A percentile compares a stretch with the other conserved stretches of the same genome.
Evolutionary conservation across 1,140 invertebrate genomes (phyloP).

Genomic region (Grapholita molesta): DNA sequence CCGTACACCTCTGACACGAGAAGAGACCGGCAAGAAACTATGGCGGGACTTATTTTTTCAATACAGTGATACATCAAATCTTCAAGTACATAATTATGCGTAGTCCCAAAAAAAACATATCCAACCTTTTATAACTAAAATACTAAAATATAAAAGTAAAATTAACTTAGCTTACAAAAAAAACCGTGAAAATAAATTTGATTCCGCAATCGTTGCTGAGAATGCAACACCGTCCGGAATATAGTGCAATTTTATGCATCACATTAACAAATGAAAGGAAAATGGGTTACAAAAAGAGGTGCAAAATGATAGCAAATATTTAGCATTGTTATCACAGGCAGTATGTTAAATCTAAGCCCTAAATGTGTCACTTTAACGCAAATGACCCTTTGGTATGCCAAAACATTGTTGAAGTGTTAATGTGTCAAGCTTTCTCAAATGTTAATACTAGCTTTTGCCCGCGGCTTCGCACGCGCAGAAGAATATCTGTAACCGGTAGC

Average conservation of each 20-base stretch:
- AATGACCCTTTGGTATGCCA: background rate
- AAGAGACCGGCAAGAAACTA: too few relatives aligned
- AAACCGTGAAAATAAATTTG: background rate
- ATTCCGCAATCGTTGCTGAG: background rate
- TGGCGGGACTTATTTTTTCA: too few relatives aligned
- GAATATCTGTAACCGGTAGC: too few relatives aligned
- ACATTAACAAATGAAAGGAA: background rate
- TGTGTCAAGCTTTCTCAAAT: background rate
- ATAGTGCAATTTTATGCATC: slow-evolving; percentile 11
- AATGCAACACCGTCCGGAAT: background rate
- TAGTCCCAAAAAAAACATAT: too few relatives aligned
- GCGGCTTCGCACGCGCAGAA: too few relatives aligned
- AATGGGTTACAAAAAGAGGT: background rate
- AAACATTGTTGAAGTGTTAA: background rate
- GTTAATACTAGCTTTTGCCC: too few relatives aligned
- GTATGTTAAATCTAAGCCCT: background rate
- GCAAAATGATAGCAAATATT: background rate
- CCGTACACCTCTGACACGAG: too few relatives aligned
- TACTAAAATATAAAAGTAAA: too few relatives aligned
- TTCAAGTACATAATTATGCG: too few relatives aligned
- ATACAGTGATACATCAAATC: too few relatives aligned
- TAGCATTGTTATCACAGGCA: background rate
- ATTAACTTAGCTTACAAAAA: too few relatives aligned
- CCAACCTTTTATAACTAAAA: too few relatives aligned
- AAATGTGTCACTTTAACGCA: background rate